Percentiles rank a stretch among this genome's conserved stretches.
These are phyloP conservation scores for Meriones unguiculatus DNA, from an alignment of 2,113 vertebrate genomes.

Conservation along the genomic window DNA sequence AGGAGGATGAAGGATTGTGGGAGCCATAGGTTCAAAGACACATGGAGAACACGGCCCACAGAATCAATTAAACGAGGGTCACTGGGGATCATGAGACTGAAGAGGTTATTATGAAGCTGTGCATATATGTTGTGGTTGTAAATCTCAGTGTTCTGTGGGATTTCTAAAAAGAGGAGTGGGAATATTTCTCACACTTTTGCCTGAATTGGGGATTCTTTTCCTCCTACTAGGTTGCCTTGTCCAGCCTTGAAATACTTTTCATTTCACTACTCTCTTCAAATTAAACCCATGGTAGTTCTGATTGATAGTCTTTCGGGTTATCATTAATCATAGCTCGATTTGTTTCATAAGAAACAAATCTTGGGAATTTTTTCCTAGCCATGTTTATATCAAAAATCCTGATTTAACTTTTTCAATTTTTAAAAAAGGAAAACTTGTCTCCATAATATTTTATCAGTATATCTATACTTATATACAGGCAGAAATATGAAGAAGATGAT, in stretches of 20 bases:
- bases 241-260: background rate
- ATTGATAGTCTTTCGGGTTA: background rate
- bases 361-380: background rate
- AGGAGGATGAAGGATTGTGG: background rate
- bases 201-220: fast-evolving
- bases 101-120: background rate
- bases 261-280: background rate
- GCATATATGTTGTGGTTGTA: background rate
- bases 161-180: background rate
- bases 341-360: background rate
- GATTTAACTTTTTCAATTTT: background rate
- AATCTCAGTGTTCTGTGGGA: background rate
- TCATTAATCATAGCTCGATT: background rate
- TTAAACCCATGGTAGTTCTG: background rate
- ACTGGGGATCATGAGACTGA: background rate
- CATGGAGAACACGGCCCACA: background rate
- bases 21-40: background rate
- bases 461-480: fast-evolving
- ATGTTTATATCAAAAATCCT: background rate
- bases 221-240: background rate
- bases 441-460: background rate
- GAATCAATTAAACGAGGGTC: background rate
- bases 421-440: background rate
- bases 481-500: background rate
- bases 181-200: background rate